phyloP scores from a whole-genome alignment of 2,113 vertebrate species.

The Butorides virescens region DNA sequence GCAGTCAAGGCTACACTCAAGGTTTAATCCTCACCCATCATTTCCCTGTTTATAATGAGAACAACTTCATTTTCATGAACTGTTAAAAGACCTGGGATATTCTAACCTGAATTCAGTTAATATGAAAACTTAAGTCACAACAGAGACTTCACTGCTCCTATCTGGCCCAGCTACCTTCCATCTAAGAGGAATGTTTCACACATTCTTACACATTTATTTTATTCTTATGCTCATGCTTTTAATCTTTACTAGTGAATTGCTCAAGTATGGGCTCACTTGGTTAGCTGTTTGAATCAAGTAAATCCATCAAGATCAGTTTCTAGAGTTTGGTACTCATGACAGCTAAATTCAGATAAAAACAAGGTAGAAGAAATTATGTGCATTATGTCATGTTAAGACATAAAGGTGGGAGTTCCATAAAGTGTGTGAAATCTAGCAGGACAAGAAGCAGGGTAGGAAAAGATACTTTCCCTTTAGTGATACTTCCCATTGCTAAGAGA shows the following conservation, averaged over 20 bases:
- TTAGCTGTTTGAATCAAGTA: neutral
- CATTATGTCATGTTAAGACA: neutral
- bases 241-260: neutral
- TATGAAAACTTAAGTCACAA: neutral
- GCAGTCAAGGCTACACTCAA: neutral
- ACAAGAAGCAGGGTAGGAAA: neutral
- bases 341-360: neutral
- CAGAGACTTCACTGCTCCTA: neutral
- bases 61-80: neutral
- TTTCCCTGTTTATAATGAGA: neutral
- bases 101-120: neutral
- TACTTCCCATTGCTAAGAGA: neutral
- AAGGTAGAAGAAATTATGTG: neutral
- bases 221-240: neutral
- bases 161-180: neutral
- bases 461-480: neutral
- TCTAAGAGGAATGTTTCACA: neutral
- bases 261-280: neutral
- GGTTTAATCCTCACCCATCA: neutral
- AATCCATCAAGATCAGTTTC: neutral
- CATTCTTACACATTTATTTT: neutral
- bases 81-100: neutral
- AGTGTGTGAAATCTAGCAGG: neutral
- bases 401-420: neutral
- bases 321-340: neutral